Evolutionary conservation across 2,797 vertebrate genomes (phyloP), one percentile per base, ranked within the genome.

Genomic region (Gambelia wislizenii): DNA sequence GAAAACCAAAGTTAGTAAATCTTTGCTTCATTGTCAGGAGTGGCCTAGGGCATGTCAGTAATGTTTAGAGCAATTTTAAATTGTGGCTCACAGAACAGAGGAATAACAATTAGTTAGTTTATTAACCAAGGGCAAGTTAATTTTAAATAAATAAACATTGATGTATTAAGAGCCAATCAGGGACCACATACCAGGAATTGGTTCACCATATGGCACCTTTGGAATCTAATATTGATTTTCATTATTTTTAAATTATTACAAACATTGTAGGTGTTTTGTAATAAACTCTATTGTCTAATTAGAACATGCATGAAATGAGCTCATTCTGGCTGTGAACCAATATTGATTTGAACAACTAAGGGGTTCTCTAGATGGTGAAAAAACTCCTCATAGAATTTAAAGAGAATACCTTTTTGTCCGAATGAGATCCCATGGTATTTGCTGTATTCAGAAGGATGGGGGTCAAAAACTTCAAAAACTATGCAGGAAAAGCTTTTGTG

Each of bases 191-290:
- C 95, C 91, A 93, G 86, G 87, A 96, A 96, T 93, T 85, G 96
- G 92, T 96, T 96, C 95, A 94, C 97, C 97, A 97, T 97, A 97
- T 97, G 97, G 97, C 96, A 94, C 87, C 87, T 96, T 96, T 97
- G 95, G 95, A 97, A 96, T 93, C 94, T 95, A 95, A 96, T 97
- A 97, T 97, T 97, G 97, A 97, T 97, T 97, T 97, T 97, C 96
- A 96, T 98, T 97, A 97, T 96, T 97, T 85, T 96, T 95, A 95
- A 97, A 96, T 1, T 76, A 96, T 97, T 96, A 94, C 95, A 96
- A 97, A 97, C 95, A 96, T 97, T 96, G 95, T 95, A 97, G 95
- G 96, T 96, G 96, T 97, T 97, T 97, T 96, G 95, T 97, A 97
- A 96, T 97, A 96, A 96, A 96, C 95, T 96, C 95, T 93, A 95